Evolutionary conservation across 2,888 invertebrate genomes (phyloP), one percentile per base, ranked within the genome.

Genomic region (Antheraea yamamai): DNA sequence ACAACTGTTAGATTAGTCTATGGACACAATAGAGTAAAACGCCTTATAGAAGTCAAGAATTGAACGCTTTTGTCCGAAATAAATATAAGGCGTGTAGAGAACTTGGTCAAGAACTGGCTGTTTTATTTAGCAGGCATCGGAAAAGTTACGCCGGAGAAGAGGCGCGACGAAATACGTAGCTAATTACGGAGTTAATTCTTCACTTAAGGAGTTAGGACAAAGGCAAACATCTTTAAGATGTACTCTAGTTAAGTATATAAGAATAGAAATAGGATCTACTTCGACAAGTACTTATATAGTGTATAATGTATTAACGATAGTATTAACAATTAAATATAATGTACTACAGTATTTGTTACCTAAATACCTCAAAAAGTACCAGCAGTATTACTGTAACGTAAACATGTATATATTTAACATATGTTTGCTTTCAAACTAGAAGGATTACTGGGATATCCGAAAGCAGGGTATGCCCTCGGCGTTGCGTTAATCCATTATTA

Each of bases 401-500:
- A n/a, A 55, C 14, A 55, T 55, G 20, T 18, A 20, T 55, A n/a
- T 20, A 7, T 18, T 18, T 55, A 6, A 55, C 20, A 30, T 66
- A 66, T 66, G 26, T 66, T 66, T 55, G 39, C 39, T n/a, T 74
- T 68, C 58, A 58, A 71, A 70, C 64, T 39, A 23, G 55, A 55
- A 26, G 70, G 71, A 71, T 70, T 71, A 70, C 70, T 68, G 68
- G n/a, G 18, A 20, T 30, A 55, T 39, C 23, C 58, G 58, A 74
- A 74, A 35, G 35, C 55, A 74, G 74, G 23, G 61, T 26, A 23
- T 51, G 39, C 74, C 74, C 68, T 52, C 70, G 61, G 71, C 79
- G 79, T 78, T 79, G 79, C 82, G 81, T 84, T 92, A 91, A 91
- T 92, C 91, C 92, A 89, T 89, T 89, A 89, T 88, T 89, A 89